Conservation (phyloP, 2,797 vertebrate species). For the Pantherophis alleghaniensis region DNA sequence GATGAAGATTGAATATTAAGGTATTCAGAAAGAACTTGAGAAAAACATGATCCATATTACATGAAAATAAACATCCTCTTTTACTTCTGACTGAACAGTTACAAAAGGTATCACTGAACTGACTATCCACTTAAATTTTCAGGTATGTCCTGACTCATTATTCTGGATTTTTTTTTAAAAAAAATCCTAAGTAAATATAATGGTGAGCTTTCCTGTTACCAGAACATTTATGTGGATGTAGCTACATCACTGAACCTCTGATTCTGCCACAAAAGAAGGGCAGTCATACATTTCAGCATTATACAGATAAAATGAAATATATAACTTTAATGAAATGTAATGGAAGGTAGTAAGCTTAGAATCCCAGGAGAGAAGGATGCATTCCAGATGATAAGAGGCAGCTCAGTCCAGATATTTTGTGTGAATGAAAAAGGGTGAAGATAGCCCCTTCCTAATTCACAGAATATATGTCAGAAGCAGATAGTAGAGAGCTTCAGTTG, state of each 20-base stretch:
- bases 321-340: neutral
- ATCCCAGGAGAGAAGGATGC: neutral
- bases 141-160: slow-evolving; percentile 7
- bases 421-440: neutral
- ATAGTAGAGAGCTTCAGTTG: neutral
- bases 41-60: neutral
- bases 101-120: neutral
- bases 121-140: slow-evolving; percentile 17
- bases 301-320: neutral
- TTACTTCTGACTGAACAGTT: neutral
- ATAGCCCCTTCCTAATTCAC: neutral
- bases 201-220: neutral
- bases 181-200: neutral
- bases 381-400: neutral
- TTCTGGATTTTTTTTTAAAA: neutral
- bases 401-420: neutral
- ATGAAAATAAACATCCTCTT: neutral
- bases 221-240: neutral
- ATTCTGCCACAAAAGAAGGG: neutral
- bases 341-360: neutral
- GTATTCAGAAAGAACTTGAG: neutral
- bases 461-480: neutral
- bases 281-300: neutral
- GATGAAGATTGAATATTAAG: neutral
- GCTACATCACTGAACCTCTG: neutral